A percentile compares a stretch with the other conserved stretches of the same genome.
Evolutionary conservation across 2,888 invertebrate genomes (phyloP).

Genomic region (Strigamia transsilvanica): DNA sequence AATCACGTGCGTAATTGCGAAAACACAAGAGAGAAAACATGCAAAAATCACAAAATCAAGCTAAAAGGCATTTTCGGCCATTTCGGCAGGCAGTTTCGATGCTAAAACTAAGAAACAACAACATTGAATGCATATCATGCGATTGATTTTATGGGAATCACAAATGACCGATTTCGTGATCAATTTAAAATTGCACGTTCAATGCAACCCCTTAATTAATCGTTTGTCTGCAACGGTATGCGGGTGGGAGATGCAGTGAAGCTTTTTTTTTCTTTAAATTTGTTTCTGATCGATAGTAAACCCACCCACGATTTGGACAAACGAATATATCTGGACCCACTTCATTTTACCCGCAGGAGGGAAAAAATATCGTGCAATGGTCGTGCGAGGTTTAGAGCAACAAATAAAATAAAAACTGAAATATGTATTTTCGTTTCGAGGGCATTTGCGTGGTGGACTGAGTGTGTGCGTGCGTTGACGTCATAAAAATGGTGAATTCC

Average conservation of each 20-base stretch:
- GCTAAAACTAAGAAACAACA: too few relatives aligned
- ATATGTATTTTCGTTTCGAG: conserved; percentile 33
- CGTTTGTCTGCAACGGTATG: background rate
- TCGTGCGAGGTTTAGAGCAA: background rate
- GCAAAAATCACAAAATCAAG: too few relatives aligned
- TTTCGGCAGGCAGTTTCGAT: too few relatives aligned
- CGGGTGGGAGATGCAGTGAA: background rate
- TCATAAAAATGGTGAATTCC: conserved; percentile 37
- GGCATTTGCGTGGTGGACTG: conserved; percentile 14
- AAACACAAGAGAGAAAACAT: too few relatives aligned
- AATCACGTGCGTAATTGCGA: too few relatives aligned
- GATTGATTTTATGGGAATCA: too few relatives aligned
- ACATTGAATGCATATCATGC: too few relatives aligned
- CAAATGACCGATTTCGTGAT: too few relatives aligned
- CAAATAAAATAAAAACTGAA: background rate
- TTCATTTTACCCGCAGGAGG: conserved; percentile 9
- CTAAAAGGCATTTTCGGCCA: too few relatives aligned
- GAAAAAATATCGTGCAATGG: background rate
- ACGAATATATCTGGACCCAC: background rate
- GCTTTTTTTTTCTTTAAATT: conserved; percentile 9
- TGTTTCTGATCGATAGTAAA: background rate
- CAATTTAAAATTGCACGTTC: too few relatives aligned
- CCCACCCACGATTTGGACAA: background rate
- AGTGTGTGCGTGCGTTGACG: conserved; percentile 40
- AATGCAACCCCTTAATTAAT: too few relatives aligned